A percentile compares a stretch with the other conserved stretches of the same genome.
Evolutionary conservation across 2,797 vertebrate genomes (phyloP).

Genomic region (Anas capensis): DNA sequence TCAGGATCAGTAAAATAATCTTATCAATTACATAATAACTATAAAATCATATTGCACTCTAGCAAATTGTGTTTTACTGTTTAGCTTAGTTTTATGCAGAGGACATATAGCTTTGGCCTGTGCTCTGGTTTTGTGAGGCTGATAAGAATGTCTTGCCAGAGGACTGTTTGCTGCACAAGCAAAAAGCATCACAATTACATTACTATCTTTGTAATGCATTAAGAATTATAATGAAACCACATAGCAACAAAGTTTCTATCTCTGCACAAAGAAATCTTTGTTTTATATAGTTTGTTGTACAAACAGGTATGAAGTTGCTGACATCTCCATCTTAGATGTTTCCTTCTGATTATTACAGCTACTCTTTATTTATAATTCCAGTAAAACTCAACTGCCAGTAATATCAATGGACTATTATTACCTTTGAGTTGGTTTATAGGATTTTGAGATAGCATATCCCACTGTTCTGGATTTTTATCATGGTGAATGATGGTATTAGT

Average conservation of each 20-base stretch:
- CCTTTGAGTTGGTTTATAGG: not conserved
- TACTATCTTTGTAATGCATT: slow-evolving; percentile 3
- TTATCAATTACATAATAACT: not conserved
- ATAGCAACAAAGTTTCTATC: not conserved
- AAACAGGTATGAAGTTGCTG: not conserved
- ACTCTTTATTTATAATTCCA: slow-evolving; percentile 43
- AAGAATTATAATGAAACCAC: not conserved
- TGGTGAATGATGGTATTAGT: not conserved
- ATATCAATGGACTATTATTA: slow-evolving; percentile 9
- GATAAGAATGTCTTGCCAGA: not conserved
- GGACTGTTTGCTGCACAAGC: not conserved
- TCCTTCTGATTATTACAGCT: slow-evolving; percentile 41
- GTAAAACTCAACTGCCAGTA: slow-evolving; percentile 49
- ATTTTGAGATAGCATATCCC: not conserved
- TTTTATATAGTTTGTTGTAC: not conserved
- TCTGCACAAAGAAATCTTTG: slow-evolving; percentile 23
- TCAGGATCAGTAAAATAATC: not conserved
- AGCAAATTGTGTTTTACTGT: not conserved
- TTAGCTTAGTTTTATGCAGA: not conserved
- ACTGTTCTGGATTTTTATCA: not conserved
- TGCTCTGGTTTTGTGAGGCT: not conserved
- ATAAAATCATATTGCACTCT: not conserved
- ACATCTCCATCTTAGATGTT: slow-evolving; percentile 34
- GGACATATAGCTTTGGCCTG: not conserved
- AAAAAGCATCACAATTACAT: not conserved